Percentiles rank a stretch among this genome's conserved stretches.
Evolutionary conservation across 2,113 vertebrate species (phyloP).

Genomic region (Bufo gargarizans): DNA sequence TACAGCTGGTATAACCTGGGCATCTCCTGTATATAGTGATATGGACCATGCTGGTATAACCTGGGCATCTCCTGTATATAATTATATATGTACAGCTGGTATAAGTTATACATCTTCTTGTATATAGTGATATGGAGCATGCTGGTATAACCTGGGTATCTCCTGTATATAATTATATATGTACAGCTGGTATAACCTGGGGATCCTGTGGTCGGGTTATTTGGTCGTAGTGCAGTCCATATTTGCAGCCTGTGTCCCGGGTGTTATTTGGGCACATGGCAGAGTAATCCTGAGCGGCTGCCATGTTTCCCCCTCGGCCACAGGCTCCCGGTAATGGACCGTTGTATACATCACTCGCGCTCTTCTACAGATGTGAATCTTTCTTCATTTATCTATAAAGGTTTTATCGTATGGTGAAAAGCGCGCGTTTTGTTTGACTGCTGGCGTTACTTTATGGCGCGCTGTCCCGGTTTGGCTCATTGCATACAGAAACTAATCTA

Average conservation of each 20-base stretch:
- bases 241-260: neutral
- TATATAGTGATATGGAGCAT: no score
- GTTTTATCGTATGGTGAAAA: slow-evolving; percentile 2
- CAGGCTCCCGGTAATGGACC: neutral
- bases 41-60: no score
- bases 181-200: neutral
- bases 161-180: no score
- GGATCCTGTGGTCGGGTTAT: neutral
- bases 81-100: no score
- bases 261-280: neutral
- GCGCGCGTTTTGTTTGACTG: slow-evolving; percentile 24
- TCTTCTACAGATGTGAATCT: slow-evolving; percentile 6
- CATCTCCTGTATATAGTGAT: no score
- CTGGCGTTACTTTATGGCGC: slow-evolving; percentile 43
- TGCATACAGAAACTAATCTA: slow-evolving; percentile 32
- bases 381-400: slow-evolving; percentile 27
- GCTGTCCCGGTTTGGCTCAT: slow-evolving; percentile 41
- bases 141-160: no score
- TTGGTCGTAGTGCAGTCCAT: neutral
- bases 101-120: no score
- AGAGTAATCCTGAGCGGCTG: neutral
- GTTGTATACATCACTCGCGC: neutral
- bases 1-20: no score
- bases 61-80: no score
- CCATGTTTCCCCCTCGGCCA: neutral